phyloP scores from a whole-genome alignment of 2,888 invertebrate species.

The Aspidiotus rigidus region DNA sequence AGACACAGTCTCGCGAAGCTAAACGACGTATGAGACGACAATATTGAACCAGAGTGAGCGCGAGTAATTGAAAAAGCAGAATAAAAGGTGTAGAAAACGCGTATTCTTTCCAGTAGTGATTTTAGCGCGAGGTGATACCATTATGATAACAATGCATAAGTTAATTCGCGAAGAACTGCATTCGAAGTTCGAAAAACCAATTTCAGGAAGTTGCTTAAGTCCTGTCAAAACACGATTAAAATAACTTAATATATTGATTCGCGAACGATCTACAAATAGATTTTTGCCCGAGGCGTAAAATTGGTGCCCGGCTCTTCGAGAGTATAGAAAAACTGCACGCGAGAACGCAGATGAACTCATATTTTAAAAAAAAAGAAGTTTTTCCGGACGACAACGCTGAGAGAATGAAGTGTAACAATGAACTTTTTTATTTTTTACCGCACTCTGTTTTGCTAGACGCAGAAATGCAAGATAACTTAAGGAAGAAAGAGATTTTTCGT shows the following conservation, averaged over 20 bases:
- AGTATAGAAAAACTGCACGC: not conserved
- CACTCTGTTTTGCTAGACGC: not conserved
- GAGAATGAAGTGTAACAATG: not conserved
- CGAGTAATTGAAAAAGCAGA: too few species aligned
- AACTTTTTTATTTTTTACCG: not conserved
- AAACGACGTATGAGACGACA: too few species aligned
- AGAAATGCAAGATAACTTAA: constrained; percentile 5
- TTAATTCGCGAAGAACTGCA: not conserved
- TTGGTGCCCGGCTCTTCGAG: not conserved
- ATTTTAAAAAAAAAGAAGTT: not conserved
- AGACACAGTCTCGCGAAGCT: too few species aligned
- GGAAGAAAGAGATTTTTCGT: not conserved
- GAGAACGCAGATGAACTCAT: not conserved
- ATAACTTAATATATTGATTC: not conserved
- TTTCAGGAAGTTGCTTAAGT: not conserved
- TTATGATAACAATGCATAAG: too few species aligned
- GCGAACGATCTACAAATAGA: not conserved
- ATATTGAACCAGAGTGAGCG: too few species aligned
- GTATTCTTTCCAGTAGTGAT: too few species aligned
- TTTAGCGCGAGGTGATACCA: too few species aligned
- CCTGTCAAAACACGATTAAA: constrained; percentile 4
- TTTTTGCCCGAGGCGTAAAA: not conserved
- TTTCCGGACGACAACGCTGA: not conserved
- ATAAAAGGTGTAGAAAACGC: too few species aligned
- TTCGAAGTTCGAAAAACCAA: not conserved